Base-by-base conservation (phyloP, 2,113 vertebrate species). In the Tor tambroides region DNA sequence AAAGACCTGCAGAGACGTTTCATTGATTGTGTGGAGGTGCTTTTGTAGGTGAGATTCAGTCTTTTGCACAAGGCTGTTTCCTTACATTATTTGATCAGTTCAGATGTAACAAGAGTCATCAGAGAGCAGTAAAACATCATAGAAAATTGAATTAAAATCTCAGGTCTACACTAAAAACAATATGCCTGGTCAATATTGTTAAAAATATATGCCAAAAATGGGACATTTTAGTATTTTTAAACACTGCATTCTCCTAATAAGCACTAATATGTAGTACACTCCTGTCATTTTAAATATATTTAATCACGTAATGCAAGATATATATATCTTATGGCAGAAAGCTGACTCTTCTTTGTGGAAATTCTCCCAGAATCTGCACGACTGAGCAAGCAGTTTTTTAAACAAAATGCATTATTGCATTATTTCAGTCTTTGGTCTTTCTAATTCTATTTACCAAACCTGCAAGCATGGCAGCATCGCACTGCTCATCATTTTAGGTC, bases 1-100 rank as follows among this genome's bases (percentile, higher is more conserved):
- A 83, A 87, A 84, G 49, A 86, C 41, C 49, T 49, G 76, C 84
- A 38, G 72, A 75, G 54, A 32, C 2, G 10, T 65, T 71, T 78
- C 21, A 26, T 6, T 80, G 8, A 59, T 46, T 61, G 61, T 61
- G 35, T 72, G 14, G 86, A 56, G 23, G 28, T 56, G 28, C 30
- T 51, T 56, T 5, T 32, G 76, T 32, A 35, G 56, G 49, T 56
- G 28, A 26, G 26, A 54, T 7, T 54, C 14, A 15, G 43, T n/a
- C n/a, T n/a, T n/a, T n/a, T n/a, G n/a, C n/a, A n/a, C n/a, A n/a
- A n/a, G n/a, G n/a, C 46, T 75, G 76, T 78, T 78, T 54, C 76
- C 46, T 32, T 32, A 15, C 23, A 77, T 78, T 32, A 78, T 78
- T 78, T 78, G 49, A 51, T 54, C 28, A 30, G 49, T 32, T 54